Evolutionary conservation across 2,113 vertebrate species (phyloP).

Genomic region (Vulpes lagopus): DNA sequence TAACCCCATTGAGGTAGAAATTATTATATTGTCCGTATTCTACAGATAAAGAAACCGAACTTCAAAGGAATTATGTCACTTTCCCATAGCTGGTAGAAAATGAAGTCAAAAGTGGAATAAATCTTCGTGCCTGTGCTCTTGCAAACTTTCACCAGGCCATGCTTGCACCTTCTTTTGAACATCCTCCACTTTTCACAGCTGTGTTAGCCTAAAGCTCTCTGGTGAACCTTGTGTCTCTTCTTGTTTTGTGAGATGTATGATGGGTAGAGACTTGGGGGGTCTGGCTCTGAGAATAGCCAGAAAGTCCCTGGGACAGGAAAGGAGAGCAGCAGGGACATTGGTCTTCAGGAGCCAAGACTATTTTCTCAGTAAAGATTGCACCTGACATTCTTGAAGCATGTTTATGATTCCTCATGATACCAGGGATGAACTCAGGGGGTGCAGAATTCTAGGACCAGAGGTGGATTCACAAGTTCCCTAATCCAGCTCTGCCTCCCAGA

Average conservation of each 20-base stretch:
- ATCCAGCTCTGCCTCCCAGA: neutral
- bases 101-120: neutral
- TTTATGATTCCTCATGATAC: neutral
- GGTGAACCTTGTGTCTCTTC: neutral
- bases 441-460: neutral
- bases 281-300: neutral
- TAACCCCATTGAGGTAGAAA: neutral
- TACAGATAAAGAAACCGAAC: neutral
- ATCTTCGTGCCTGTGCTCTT: neutral
- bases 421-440: neutral
- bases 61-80: neutral
- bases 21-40: conserved; percentile 30
- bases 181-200: neutral
- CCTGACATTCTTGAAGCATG: neutral
- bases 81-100: neutral
- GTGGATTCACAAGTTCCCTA: neutral
- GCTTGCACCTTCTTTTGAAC: neutral
- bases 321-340: neutral
- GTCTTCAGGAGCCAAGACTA: neutral
- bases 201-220: neutral
- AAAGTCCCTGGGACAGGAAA: neutral
- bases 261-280: neutral
- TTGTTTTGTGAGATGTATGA: neutral
- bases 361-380: neutral
- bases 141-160: fast-evolving